A percentile compares a stretch with the other conserved stretches of the same genome.
Conservation (phyloP, 2,888 invertebrate genomes). For the Tiliacea citrago region DNA sequence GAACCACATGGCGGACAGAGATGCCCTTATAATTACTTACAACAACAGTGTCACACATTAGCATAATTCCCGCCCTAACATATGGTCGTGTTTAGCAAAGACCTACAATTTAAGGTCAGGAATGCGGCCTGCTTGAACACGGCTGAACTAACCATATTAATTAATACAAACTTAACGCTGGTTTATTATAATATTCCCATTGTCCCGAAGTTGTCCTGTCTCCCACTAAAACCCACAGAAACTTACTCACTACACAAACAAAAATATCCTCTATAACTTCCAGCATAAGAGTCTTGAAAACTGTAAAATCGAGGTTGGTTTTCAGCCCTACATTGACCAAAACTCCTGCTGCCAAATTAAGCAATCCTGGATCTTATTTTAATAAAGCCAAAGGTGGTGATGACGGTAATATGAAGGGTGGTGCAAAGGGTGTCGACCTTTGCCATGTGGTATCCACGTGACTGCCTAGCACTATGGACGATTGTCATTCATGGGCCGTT, state of each 20-base stretch:
- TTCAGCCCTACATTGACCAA: constrained; percentile 12
- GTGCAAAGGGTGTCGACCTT: constrained; percentile 77
- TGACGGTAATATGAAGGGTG: constrained; percentile 51
- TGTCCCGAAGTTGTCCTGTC: constrained; percentile 67
- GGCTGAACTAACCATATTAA: constrained; percentile 50
- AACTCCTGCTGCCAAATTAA: not conserved
- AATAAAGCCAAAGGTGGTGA: not conserved
- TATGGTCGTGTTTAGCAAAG: constrained; percentile 23
- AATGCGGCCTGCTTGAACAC: constrained; percentile 53
- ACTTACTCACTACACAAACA: not conserved
- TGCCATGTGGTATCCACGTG: constrained; percentile 77
- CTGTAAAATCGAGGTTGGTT: constrained; percentile 14
- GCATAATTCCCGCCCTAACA: constrained; percentile 36
- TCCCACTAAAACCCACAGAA: constrained; percentile 7
- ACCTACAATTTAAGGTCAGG: constrained; percentile 44
- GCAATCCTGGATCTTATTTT: constrained; percentile 25
- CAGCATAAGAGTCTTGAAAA: constrained; percentile 8
- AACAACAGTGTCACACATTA: constrained; percentile 25
- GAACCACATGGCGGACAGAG: not conserved
- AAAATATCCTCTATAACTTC: constrained; percentile 1
- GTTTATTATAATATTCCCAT: constrained; percentile 73
- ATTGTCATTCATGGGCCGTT: constrained; percentile 72
- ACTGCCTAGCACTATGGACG: constrained; percentile 55
- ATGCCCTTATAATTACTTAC: constrained; percentile 31
- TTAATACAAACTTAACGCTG: constrained; percentile 66